Conservation (phyloP, 35 echinoderm and acorn worm genomes). For the Patiria miniata region DNA sequence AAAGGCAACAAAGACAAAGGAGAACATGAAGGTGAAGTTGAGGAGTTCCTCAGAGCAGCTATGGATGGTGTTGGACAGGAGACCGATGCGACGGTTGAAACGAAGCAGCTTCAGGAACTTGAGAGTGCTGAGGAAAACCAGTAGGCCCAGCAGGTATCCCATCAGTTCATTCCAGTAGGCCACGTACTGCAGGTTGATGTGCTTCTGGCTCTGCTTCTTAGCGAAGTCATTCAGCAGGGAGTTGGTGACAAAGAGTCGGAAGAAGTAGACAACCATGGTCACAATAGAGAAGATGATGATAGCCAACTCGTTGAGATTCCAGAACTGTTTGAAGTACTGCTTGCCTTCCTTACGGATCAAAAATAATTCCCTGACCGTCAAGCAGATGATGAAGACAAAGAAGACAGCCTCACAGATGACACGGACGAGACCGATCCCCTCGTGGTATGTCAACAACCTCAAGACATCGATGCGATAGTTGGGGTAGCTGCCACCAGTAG, state of each 20-base stretch:
- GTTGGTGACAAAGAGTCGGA: constrained; percentile 70
- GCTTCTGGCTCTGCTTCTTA: constrained; percentile 17
- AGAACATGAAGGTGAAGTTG: constrained; percentile 84
- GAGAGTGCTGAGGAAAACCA: constrained; percentile 75
- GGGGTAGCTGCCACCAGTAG: constrained; percentile 70
- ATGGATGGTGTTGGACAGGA: constrained; percentile 77
- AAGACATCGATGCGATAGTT: constrained; percentile 67
- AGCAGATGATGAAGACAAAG: constrained; percentile 77
- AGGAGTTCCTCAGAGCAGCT: constrained; percentile 71
- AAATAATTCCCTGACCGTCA: constrained; percentile 65
- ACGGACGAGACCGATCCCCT: constrained; percentile 65
- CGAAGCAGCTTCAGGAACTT: constrained; percentile 90
- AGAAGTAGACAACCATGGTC: constrained; percentile 76
- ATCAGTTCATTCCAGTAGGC: constrained; percentile 92
- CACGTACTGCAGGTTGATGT: constrained; percentile 92
- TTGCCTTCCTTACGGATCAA: constrained; percentile 54
- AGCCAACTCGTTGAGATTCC: constrained; percentile 77
- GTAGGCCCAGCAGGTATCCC: constrained; percentile 71
- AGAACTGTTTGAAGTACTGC: constrained; percentile 72
- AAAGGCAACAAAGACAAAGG: constrained; percentile 82
- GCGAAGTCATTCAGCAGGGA: constrained; percentile 42
- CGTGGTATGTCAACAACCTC: constrained; percentile 55
- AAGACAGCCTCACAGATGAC: constrained; percentile 72
- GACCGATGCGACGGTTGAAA: constrained; percentile 84
- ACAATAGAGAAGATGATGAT: constrained; percentile 75